These are phyloP conservation scores for Ophion obscuratus DNA, from an alignment of 2,888 invertebrate genomes.

Conservation along the genomic window DNA sequence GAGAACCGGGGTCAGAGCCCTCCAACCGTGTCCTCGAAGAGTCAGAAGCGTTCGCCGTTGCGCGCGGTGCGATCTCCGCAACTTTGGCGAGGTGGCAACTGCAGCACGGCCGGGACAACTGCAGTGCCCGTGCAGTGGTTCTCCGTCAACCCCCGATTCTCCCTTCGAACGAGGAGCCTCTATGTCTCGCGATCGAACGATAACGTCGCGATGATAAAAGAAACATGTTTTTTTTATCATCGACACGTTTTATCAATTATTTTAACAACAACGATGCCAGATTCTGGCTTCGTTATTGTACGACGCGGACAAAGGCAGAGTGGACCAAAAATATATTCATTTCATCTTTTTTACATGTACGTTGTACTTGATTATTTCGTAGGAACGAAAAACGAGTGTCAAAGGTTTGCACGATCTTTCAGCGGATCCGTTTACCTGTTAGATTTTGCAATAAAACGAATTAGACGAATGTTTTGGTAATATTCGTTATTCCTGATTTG, in stretches of 20 bases:
- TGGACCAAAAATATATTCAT: neutral
- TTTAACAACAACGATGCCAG: too few relatives aligned
- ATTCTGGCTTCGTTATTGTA: too few relatives aligned
- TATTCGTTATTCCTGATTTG: too few relatives aligned
- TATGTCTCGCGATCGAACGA: neutral
- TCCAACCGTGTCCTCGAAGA: constrained; percentile 75
- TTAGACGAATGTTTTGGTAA: too few relatives aligned
- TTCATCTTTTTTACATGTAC: neutral
- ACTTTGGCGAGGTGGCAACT: constrained; percentile 74
- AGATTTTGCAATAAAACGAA: too few relatives aligned
- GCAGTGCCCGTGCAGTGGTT: constrained; percentile 74
- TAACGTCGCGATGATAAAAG: neutral
- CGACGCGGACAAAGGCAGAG: neutral
- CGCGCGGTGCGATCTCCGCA: constrained; percentile 54
- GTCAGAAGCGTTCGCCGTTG: constrained; percentile 27
- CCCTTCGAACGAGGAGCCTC: neutral
- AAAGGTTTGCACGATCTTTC: too few relatives aligned
- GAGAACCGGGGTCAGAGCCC: constrained; percentile 78
- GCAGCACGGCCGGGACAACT: constrained; percentile 72
- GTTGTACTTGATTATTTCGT: too few relatives aligned
- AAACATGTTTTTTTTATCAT: neutral
- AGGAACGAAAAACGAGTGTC: too few relatives aligned
- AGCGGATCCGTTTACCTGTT: too few relatives aligned
- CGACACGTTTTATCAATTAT: too few relatives aligned
- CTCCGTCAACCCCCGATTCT: constrained; percentile 63